A percentile compares a stretch with the other conserved stretches of the same genome.
These are phyloP conservation scores for Gerris lacustris DNA, from an alignment of 2,888 invertebrate genomes.

Conservation along the genomic window DNA sequence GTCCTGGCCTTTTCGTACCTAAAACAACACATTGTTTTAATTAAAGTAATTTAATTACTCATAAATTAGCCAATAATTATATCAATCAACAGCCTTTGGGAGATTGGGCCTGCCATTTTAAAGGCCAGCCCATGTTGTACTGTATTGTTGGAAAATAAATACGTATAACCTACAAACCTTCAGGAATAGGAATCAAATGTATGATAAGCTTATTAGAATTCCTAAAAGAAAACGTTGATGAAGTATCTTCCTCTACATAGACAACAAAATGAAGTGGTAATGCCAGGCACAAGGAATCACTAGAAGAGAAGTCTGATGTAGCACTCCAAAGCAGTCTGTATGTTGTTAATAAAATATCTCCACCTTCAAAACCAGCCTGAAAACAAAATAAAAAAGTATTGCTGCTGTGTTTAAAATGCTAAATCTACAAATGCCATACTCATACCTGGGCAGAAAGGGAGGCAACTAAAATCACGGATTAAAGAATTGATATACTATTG, in stretches of 20 bases:
- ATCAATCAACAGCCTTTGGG: too few species aligned
- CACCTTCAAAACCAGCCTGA: constrained; percentile 70
- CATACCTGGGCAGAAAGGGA: too few species aligned
- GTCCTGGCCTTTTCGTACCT: constrained; percentile 57
- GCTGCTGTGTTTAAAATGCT: too few species aligned
- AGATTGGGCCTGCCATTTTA: too few species aligned
- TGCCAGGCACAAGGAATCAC: constrained; percentile 58
- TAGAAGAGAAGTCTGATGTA: constrained; percentile 5
- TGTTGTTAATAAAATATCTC: constrained; percentile 69
- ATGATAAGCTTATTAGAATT: constrained; percentile 66
- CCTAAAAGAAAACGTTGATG: constrained; percentile 66
- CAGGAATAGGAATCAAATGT: constrained; percentile 37
- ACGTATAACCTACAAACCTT: not conserved
- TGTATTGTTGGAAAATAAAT: too few species aligned
- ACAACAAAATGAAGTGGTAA: constrained; percentile 59
- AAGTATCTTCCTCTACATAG: constrained; percentile 66
- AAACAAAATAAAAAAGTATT: constrained; percentile 27
- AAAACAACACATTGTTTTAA: not conserved
- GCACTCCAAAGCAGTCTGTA: constrained; percentile 75
- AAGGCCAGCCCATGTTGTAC: too few species aligned
- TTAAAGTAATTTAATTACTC: too few species aligned
- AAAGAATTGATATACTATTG: too few species aligned
- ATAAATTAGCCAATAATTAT: too few species aligned
- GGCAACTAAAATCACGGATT: too few species aligned
- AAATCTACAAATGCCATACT: too few species aligned